A percentile compares a stretch with the other conserved stretches of the same genome.
These are phyloP conservation scores for Gibbula magus DNA, from an alignment of 2,888 invertebrate genomes.

Conservation along the genomic window DNA sequence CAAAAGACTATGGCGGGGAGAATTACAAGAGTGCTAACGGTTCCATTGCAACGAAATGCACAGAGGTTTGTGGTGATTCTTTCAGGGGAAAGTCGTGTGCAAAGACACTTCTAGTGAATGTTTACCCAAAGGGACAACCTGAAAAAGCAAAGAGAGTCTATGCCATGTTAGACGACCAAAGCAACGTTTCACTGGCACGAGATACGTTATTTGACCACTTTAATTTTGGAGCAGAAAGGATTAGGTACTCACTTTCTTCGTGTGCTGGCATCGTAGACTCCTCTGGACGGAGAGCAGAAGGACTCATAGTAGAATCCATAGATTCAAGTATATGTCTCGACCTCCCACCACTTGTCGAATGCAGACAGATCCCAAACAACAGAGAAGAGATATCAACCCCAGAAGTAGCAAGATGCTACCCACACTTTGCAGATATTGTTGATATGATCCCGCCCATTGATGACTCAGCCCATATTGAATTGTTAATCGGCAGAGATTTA, in stretches of 20 bases:
- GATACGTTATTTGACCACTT: slow-evolving; percentile 32
- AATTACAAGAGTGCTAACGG: neutral
- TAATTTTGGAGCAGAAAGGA: neutral
- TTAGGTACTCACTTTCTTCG: slow-evolving; percentile 31
- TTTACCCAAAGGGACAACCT: slow-evolving; percentile 21
- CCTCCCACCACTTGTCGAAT: slow-evolving; percentile 35
- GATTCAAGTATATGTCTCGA: too few species aligned
- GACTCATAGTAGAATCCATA: too few species aligned
- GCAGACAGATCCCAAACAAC: slow-evolving; percentile 30
- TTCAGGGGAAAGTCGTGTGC: slow-evolving; percentile 28
- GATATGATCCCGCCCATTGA: slow-evolving; percentile 29
- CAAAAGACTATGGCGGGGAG: neutral
- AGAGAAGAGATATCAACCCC: slow-evolving; percentile 36
- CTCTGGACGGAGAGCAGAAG: slow-evolving; percentile 31
- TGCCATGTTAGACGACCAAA: slow-evolving; percentile 39
- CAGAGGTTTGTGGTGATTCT: slow-evolving; percentile 13
- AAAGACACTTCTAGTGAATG: slow-evolving; percentile 15
- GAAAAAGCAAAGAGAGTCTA: slow-evolving; percentile 18
- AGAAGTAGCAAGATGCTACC: too few species aligned
- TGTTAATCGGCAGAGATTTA: too few species aligned
- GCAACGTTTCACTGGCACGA: slow-evolving; percentile 31
- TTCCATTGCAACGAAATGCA: slow-evolving; percentile 5
- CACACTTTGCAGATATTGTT: too few species aligned
- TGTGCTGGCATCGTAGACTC: slow-evolving; percentile 33
- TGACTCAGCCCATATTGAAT: too few species aligned